phyloP scores from a whole-genome alignment of 1,140 invertebrate species.

The Heliconius hewitsoni region DNA sequence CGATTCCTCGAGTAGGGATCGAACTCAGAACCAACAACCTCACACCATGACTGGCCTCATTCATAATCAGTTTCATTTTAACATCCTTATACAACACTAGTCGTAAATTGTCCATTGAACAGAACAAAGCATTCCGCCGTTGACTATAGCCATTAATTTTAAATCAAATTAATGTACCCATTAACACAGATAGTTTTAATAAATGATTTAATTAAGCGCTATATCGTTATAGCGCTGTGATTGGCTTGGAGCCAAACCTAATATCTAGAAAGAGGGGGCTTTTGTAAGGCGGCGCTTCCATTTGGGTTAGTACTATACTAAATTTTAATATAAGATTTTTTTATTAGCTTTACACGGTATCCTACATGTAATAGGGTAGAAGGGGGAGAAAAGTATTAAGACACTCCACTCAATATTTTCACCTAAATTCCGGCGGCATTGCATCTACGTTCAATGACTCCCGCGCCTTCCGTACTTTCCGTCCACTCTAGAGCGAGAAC shows the following conservation, averaged over 20 bases:
- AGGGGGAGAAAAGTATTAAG: too few species aligned
- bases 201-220: constrained; percentile 11
- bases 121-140: neutral
- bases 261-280: neutral
- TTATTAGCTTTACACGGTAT: too few species aligned
- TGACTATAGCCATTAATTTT: neutral
- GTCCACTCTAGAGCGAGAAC: too few species aligned
- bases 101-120: neutral
- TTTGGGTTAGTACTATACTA: neutral
- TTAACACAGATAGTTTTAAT: constrained; percentile 25
- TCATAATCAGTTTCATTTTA: neutral
- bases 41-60: too few species aligned
- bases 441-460: too few species aligned
- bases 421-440: too few species aligned
- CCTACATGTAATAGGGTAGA: too few species aligned
- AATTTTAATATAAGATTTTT: neutral
- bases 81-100: neutral
- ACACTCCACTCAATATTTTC: too few species aligned
- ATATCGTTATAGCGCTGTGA: constrained; percentile 7
- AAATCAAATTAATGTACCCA: constrained; percentile 18
- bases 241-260: constrained; percentile 21
- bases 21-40: too few species aligned
- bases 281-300: neutral
- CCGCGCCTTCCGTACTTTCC: too few species aligned
- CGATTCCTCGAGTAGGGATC: too few species aligned